These are phyloP conservation scores for Crotophaga sulcirostris DNA, from an alignment of 2,113 vertebrate species.

Conservation along the genomic window DNA sequence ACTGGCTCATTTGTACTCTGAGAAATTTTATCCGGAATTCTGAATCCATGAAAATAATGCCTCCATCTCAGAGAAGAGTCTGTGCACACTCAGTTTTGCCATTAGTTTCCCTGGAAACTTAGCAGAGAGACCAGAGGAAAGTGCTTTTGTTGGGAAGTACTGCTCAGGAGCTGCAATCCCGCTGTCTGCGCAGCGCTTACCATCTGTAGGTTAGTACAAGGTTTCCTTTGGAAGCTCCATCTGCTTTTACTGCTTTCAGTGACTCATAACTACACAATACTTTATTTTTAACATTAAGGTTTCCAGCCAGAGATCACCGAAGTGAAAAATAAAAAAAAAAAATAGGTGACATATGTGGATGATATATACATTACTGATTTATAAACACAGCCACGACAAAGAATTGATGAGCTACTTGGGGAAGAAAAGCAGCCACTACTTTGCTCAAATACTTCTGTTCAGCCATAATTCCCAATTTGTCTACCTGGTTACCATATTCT, in stretches of 20 bases:
- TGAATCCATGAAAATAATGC: background rate
- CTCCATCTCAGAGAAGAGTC: conserved; percentile 31
- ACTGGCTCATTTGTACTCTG: background rate
- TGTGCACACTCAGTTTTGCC: conserved; percentile 23
- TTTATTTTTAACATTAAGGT: background rate
- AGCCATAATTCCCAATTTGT: background rate
- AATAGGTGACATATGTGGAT: accelerated
- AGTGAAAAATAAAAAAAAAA: background rate
- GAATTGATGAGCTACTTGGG: background rate
- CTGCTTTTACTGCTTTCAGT: background rate
- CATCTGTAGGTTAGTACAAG: conserved; percentile 25
- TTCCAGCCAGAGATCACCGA: background rate
- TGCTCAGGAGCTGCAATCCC: background rate
- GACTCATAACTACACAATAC: background rate
- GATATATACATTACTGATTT: background rate
- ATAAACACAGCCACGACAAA: background rate
- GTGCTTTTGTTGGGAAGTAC: background rate
- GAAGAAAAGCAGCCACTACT: background rate
- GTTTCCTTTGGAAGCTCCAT: background rate
- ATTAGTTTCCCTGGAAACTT: conserved; percentile 56
- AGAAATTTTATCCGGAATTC: background rate
- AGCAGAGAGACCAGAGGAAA: conserved; percentile 7
- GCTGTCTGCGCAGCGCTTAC: background rate
- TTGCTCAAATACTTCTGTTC: background rate
- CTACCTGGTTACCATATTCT: background rate